Conservation (phyloP, 64 coral and sea anemone species). For the Porites lutea region DNA sequence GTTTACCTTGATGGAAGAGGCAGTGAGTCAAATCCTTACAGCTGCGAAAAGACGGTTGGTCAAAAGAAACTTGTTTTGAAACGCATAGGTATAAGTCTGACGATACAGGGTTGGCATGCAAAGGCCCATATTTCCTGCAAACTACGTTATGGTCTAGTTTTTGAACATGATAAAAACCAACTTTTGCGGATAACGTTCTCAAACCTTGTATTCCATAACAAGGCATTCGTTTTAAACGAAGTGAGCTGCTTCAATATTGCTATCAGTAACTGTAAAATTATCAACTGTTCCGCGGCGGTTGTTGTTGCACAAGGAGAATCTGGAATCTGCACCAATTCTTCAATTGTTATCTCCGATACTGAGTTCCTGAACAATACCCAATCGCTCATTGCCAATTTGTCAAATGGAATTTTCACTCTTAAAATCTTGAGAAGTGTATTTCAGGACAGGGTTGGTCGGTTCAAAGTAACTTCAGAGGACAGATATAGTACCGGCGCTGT, state of each 20-base stretch:
- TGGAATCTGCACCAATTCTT: not conserved
- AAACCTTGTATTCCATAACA: constrained; percentile 9
- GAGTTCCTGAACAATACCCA: not conserved
- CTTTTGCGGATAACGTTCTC: not conserved
- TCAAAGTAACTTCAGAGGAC: not conserved
- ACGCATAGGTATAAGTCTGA: not conserved
- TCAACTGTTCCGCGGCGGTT: not conserved
- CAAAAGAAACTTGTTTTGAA: not conserved
- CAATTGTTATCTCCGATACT: not conserved
- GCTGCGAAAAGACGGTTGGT: not conserved
- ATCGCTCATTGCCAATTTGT: not conserved
- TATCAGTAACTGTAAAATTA: not conserved
- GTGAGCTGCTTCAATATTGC: not conserved
- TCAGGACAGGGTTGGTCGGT: not conserved
- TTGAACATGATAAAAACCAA: not conserved
- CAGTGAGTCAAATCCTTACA: constrained; percentile 22
- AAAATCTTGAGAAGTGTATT: not conserved
- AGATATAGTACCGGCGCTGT: not conserved
- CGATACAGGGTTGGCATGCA: not conserved
- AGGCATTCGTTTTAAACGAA: not conserved
- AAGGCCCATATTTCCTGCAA: not conserved
- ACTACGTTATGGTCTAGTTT: not conserved
- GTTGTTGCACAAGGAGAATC: not conserved
- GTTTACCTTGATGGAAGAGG: constrained; percentile 19
- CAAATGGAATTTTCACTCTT: not conserved